A percentile compares a stretch with the other conserved stretches of the same genome.
These are phyloP conservation scores for Triplophysa yarkandensis DNA, from an alignment of 2,797 vertebrate species.

Conservation along the genomic window DNA sequence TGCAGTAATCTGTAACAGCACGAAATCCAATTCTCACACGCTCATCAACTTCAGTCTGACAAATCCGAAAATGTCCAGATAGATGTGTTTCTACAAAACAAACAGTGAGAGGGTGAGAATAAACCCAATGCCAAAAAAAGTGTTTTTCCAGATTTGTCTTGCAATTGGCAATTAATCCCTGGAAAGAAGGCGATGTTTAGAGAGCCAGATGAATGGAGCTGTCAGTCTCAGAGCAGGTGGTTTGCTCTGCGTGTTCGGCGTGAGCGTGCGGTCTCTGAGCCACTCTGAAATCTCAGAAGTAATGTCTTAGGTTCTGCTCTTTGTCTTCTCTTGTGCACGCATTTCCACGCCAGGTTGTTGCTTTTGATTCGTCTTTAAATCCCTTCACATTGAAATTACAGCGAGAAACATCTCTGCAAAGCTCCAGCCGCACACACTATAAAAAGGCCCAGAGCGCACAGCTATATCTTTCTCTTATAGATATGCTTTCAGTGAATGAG, in stretches of 20 bases:
- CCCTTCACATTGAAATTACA: slow-evolving; percentile 30
- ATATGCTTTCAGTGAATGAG: slow-evolving; percentile 21
- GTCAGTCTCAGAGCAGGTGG: slow-evolving; percentile 56
- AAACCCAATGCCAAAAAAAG: slow-evolving; percentile 21
- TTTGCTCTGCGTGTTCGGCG: slow-evolving; percentile 37
- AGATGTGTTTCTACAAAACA: slow-evolving; percentile 42
- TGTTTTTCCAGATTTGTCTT: slow-evolving; percentile 47
- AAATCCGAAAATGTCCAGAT: slow-evolving; percentile 26
- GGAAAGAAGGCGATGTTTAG: slow-evolving; percentile 47
- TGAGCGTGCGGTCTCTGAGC: slow-evolving; percentile 10
- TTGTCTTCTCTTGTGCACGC: slow-evolving; percentile 37
- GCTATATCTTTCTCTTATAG: slow-evolving; percentile 11
- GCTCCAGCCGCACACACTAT: background rate
- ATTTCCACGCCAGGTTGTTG: slow-evolving; percentile 33
- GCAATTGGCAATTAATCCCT: slow-evolving; percentile 52
- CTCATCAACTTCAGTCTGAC: slow-evolving; percentile 1
- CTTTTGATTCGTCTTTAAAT: slow-evolving; percentile 39
- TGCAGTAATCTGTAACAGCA: background rate
- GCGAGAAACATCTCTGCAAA: slow-evolving; percentile 25
- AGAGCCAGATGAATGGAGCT: slow-evolving; percentile 51
- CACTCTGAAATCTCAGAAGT: slow-evolving; percentile 40
- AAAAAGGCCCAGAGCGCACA: slow-evolving; percentile 5
- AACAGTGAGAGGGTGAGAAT: slow-evolving; percentile 54
- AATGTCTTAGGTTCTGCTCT: slow-evolving; percentile 52
- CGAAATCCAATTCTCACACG: slow-evolving; percentile 2